These are phyloP conservation scores for Rhincodon typus DNA, from an alignment of 2,797 vertebrate species.

Conservation along the genomic window DNA sequence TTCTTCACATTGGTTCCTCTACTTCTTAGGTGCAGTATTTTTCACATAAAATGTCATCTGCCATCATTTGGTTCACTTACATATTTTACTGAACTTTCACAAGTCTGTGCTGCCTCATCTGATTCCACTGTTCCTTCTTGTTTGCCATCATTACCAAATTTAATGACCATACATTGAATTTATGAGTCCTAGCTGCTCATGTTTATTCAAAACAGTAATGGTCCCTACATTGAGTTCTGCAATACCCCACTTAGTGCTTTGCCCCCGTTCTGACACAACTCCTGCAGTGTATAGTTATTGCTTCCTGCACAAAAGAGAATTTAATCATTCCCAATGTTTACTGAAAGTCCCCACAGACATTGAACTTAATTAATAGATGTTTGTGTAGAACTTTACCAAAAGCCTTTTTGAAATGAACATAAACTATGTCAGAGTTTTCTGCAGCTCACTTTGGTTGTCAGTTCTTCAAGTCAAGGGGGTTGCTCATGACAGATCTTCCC, in stretches of 20 bases:
- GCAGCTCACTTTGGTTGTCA: neutral
- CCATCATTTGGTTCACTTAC: neutral
- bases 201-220: neutral
- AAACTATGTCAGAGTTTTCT: neutral
- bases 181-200: neutral
- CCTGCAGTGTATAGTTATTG: neutral
- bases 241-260: neutral
- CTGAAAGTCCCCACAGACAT: neutral
- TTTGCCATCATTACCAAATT: neutral
- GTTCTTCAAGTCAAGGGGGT: neutral
- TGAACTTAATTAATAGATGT: neutral
- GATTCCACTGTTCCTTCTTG: neutral
- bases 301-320: neutral
- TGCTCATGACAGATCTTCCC: neutral
- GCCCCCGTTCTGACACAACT: neutral
- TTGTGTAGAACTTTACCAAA: neutral
- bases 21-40: neutral
- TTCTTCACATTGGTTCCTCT: neutral
- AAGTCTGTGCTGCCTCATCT: neutral
- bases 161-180: neutral
- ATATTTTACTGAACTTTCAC: neutral
- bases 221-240: neutral
- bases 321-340: neutral
- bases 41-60: neutral
- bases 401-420: neutral